Evolutionary conservation across 1,140 invertebrate genomes (phyloP), one percentile per base, ranked within the genome.

Genomic region (Rhagoletis zephyria): DNA sequence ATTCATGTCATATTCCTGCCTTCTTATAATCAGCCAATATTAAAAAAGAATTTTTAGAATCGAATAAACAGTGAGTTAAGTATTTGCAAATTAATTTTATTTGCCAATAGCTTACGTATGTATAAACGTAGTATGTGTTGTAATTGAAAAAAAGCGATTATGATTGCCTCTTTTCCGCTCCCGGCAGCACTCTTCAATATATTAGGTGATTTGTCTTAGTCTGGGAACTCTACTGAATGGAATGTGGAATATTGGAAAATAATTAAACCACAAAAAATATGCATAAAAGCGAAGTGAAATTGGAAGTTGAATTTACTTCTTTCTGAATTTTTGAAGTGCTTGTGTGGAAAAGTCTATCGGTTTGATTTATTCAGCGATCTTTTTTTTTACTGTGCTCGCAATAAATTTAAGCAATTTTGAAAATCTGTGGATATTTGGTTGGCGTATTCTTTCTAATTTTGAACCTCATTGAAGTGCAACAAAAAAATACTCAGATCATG

Each of bases 401-500:
- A 30, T 56, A 10, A 59, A 19, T 81, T 81, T 7, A 81, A 81
- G 74, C 56, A 42, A 16, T 30, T 81, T 81, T 7, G 3, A 51
- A 81, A 10, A 10, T 40, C 51, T 63, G 16, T 85, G 51, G 4
- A 60, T 19, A 19, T 56, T 85, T 60, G 1, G 60, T 85, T 16
- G 51, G 59, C 9, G 9, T 42, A 3, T 51, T 87, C 19, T 56
- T 65, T 6, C 19, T 86, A 60, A 3, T 86, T 14, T 61, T 86
- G 42, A 63, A 19, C n/a, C 7, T 86, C n/a, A 63, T 86, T 45
- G n/a, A 70, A 14, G 85, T 90, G n/a, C 89, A 88, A 85, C 81
- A 90, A 56, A 90, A 89, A 19, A 87, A 89, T 74, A 88, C 92
- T 87, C 88, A 87, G 87, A 89, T 88, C 89, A 92, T 92, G 91